Conservation (phyloP, 2,888 invertebrate genomes). For the Dascillus cervinus region DNA sequence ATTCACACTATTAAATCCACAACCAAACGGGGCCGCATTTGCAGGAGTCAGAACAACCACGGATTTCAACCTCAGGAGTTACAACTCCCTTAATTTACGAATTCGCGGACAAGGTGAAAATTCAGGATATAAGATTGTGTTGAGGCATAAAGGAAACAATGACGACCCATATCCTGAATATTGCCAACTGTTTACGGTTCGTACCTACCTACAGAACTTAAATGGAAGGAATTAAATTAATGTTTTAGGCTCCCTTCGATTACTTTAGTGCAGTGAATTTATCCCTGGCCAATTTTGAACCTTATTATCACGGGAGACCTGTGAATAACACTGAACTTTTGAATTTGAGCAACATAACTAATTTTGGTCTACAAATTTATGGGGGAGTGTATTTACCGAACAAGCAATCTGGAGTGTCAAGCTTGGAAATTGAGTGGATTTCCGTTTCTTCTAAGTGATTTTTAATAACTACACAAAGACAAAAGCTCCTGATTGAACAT, state of each 20-base stretch:
- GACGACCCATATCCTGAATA: slow-evolving; percentile 53
- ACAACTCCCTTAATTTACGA: slow-evolving; percentile 45
- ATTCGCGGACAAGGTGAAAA: slow-evolving; percentile 54
- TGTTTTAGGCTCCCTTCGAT: slow-evolving; percentile 45
- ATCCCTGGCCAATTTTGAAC: slow-evolving; percentile 51
- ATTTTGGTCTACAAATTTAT: slow-evolving; percentile 56
- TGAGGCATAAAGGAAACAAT: slow-evolving; percentile 50
- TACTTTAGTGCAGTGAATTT: slow-evolving; percentile 48
- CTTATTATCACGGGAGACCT: slow-evolving; percentile 53
- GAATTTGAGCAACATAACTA: slow-evolving; percentile 50
- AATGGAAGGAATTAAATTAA: slow-evolving; percentile 4
- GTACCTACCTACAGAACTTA: slow-evolving; percentile 1
- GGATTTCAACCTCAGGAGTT: slow-evolving; percentile 45
- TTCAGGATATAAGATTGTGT: slow-evolving; percentile 52
- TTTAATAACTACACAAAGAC: no score
- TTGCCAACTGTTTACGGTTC: slow-evolving; percentile 47
- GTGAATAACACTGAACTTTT: slow-evolving; percentile 50
- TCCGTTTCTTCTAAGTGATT: no score
- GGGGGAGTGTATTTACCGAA: slow-evolving; percentile 57
- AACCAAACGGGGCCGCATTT: slow-evolving; percentile 60
- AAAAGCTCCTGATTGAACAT: no score
- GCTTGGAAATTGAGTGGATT: slow-evolving; percentile 57
- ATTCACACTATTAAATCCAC: slow-evolving; percentile 57
- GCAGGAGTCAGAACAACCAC: slow-evolving; percentile 51
- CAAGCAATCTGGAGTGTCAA: slow-evolving; percentile 57